Evolutionary conservation across 2,888 invertebrate species (phyloP).

Genomic region (Meganola albula): DNA sequence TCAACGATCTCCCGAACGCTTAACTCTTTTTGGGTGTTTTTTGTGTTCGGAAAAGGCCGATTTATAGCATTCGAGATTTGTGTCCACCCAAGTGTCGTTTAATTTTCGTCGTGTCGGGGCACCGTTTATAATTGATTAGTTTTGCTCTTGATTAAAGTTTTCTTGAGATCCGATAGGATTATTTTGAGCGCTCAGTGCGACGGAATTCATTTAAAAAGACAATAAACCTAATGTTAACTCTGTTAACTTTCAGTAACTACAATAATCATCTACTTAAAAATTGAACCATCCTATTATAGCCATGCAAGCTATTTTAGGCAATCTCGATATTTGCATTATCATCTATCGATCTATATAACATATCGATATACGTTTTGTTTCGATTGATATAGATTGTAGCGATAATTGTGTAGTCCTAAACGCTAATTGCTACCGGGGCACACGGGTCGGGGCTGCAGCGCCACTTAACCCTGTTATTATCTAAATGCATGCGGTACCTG

Average conservation of each 20-base stretch:
- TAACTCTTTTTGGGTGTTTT: slow-evolving; percentile 73
- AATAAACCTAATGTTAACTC: too few species aligned
- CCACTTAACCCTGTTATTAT: slow-evolving; percentile 46
- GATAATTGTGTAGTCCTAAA: slow-evolving; percentile 51
- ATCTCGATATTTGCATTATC: too few species aligned
- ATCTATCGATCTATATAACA: too few species aligned
- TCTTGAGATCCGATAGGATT: slow-evolving; percentile 2
- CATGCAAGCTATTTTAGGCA: too few species aligned
- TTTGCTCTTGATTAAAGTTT: slow-evolving; percentile 51
- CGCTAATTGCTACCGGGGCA: slow-evolving; percentile 59
- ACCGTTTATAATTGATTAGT: slow-evolving; percentile 66
- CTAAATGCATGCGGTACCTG: slow-evolving; percentile 42
- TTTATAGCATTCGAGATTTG: slow-evolving; percentile 66
- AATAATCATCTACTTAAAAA: too few species aligned
- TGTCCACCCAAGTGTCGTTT: slow-evolving; percentile 68
- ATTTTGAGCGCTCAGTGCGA: too few species aligned
- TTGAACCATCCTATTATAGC: too few species aligned
- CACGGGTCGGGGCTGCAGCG: slow-evolving; percentile 35
- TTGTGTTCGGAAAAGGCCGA: slow-evolving; percentile 54
- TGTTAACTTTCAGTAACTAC: too few species aligned
- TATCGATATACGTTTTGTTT: too few species aligned
- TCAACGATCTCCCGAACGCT: slow-evolving; percentile 74
- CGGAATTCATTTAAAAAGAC: too few species aligned
- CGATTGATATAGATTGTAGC: too few species aligned
- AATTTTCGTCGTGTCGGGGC: slow-evolving; percentile 62